Conservation (phyloP, 2,888 invertebrate genomes). For the Perizoma flavofasciatum region DNA sequence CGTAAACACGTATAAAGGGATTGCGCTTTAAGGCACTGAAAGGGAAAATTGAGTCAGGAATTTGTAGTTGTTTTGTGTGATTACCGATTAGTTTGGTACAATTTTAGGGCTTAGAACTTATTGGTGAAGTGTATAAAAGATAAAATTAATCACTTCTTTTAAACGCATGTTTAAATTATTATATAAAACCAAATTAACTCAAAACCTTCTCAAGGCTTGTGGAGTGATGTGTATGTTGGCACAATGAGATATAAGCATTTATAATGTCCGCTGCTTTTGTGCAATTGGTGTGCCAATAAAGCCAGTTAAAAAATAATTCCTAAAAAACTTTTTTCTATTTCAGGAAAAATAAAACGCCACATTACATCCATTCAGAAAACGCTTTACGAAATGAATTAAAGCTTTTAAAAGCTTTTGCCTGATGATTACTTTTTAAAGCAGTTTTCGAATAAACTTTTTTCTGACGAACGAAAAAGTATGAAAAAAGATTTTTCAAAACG, state of each 20-base stretch:
- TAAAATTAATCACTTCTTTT: too few species aligned
- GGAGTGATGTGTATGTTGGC: too few species aligned
- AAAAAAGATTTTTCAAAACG: slow-evolving; percentile 36
- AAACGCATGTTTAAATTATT: too few species aligned
- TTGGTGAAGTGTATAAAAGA: too few species aligned
- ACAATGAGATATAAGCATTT: too few species aligned
- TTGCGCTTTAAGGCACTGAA: slow-evolving; percentile 48
- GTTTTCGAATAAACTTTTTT: slow-evolving; percentile 33
- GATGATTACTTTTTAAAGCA: slow-evolving; percentile 27
- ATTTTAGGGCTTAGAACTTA: slow-evolving; percentile 1
- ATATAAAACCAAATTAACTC: too few species aligned
- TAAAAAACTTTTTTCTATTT: background rate
- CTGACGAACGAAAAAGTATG: slow-evolving; percentile 31
- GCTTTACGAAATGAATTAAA: slow-evolving; percentile 7
- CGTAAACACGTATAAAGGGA: slow-evolving; percentile 45
- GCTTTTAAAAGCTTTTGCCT: slow-evolving; percentile 13
- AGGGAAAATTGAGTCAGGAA: slow-evolving; percentile 44
- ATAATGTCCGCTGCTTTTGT: too few species aligned
- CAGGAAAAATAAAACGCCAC: background rate
- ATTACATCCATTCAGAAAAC: background rate
- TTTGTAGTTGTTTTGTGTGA: slow-evolving; percentile 19
- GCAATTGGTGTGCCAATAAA: too few species aligned
- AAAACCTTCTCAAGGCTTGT: too few species aligned
- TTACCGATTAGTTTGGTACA: slow-evolving; percentile 4
- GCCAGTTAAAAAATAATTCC: background rate